Evolutionary conservation across 2,797 vertebrate species (phyloP), one percentile per base, ranked within the genome.

Genomic region (Cottoperca gobio): DNA sequence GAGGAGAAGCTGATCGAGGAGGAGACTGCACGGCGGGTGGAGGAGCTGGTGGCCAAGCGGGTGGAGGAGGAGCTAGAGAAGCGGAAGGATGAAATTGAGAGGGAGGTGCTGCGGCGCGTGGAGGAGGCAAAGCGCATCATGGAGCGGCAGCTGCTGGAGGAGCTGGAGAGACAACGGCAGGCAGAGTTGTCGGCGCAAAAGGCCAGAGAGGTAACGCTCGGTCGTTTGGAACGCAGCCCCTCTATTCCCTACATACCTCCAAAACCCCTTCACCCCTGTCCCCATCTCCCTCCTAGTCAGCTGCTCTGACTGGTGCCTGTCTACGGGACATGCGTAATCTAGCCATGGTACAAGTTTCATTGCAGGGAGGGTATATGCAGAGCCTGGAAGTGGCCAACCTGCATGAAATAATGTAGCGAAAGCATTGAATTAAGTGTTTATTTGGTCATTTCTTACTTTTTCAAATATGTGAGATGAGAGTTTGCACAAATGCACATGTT

Each of bases 141-240:
- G 98, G 98, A 99, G 95, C 96, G 97, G 76, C 98, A 99, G 96
- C 96, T 99, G 95, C 96, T 99, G 93, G 97, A 99, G 95, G 98
- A 99, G 95, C 96, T 99, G 94, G 98, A 99, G 96, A 95, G 96
- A 91, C 98, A 99, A 93, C 96, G 98, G 93, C 98, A 99, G 94
- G 97, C 98, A 53, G 98, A 99, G 94, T 94, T 99, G 93, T 95
- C 97, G 54, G 97, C 98, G 68, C 98, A 99, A 93, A 99, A 97
- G 95, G 97, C 97, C 91, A 97, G 98, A 97, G 98, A 99, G 98
- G 98, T 99, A 99, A 99, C 97, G 96, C 97, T 98, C 95, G 96
- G 97, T 99, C 97, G 98, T 99, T 99, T 96, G 97, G 97, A 97
- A 97, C 93, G 95, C 96, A 97, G 95, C 91, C 88, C 94, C 87